Evolutionary conservation across 1,140 invertebrate species (phyloP).

Genomic region (Cylas formicarius): DNA sequence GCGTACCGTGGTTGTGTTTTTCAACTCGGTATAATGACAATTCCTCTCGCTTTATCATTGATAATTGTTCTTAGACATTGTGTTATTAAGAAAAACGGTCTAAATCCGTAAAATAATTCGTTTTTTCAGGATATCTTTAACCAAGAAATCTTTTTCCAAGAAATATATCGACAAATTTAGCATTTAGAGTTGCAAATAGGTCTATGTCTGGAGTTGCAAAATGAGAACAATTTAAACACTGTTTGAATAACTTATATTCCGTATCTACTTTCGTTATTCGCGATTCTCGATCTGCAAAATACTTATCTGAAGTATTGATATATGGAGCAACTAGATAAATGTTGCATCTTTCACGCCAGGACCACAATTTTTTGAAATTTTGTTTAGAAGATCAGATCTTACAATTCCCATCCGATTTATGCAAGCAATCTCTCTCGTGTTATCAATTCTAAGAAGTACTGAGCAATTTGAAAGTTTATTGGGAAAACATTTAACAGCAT

Average conservation of each 20-base stretch:
- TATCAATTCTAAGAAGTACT: too few species aligned
- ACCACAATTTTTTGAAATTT: neutral
- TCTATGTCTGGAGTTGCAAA: conserved; percentile 13
- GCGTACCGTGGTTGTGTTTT: conserved; percentile 13
- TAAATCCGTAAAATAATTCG: conserved; percentile 11
- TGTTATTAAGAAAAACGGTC: conserved; percentile 8
- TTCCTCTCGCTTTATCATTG: conserved; percentile 11
- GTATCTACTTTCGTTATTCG: neutral
- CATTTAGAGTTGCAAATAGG: conserved; percentile 14
- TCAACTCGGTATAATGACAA: conserved; percentile 14
- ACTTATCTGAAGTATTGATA: conserved; percentile 1
- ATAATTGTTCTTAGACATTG: conserved; percentile 14
- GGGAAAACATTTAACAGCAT: too few species aligned
- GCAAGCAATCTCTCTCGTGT: too few species aligned
- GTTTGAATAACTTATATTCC: conserved; percentile 7
- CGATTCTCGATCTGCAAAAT: neutral
- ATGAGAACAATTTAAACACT: conserved; percentile 1
- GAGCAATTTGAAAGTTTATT: too few species aligned
- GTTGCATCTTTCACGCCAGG: too few species aligned
- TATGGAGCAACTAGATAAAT: too few species aligned
- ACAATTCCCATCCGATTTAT: too few species aligned
- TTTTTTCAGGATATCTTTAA: neutral
- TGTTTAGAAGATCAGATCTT: too few species aligned
- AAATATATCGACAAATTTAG: conserved; percentile 11
- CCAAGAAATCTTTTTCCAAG: too few species aligned